A percentile compares a stretch with the other conserved stretches of the same genome.
phyloP scores from a whole-genome alignment of 2,888 invertebrate species.

The Merodon equestris region DNA sequence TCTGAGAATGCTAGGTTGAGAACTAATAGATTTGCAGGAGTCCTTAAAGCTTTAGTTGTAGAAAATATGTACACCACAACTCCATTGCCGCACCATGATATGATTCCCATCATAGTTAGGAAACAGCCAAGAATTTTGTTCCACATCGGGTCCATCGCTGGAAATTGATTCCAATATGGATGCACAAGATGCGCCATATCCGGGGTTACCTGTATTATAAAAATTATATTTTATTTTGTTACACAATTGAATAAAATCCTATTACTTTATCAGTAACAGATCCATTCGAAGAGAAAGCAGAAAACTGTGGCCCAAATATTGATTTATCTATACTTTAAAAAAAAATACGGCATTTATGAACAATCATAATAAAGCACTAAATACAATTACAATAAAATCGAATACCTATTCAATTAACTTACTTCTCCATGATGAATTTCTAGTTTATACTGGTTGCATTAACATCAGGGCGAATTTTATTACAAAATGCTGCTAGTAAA shows the following conservation, averaged over 20 bases:
- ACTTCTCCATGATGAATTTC: no score
- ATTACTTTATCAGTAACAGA: slow-evolving; percentile 62
- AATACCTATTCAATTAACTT: no score
- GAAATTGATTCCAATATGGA: slow-evolving; percentile 91
- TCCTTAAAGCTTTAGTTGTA: slow-evolving; percentile 82
- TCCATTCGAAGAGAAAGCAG: slow-evolving; percentile 42
- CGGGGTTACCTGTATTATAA: slow-evolving; percentile 78
- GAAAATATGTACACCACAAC: slow-evolving; percentile 78
- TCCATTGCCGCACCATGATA: slow-evolving; percentile 78
- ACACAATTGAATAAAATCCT: not conserved
- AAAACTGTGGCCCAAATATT: slow-evolving; percentile 41
- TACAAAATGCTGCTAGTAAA: no score
- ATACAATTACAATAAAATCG: no score
- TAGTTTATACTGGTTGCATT: no score
- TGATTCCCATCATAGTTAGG: slow-evolving; percentile 85
- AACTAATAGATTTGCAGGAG: slow-evolving; percentile 94
- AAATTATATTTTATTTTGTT: not conserved
- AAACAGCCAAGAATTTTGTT: slow-evolving; percentile 89
- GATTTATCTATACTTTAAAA: slow-evolving; percentile 20
- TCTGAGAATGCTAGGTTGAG: slow-evolving; percentile 93
- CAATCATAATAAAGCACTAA: no score
- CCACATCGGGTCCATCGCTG: slow-evolving; percentile 94
- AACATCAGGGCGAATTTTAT: no score
- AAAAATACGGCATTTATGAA: no score
- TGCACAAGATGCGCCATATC: slow-evolving; percentile 85